These are phyloP conservation scores for Sebastes hubbsi DNA, from an alignment of 2,797 vertebrate genomes.

Conservation along the genomic window DNA sequence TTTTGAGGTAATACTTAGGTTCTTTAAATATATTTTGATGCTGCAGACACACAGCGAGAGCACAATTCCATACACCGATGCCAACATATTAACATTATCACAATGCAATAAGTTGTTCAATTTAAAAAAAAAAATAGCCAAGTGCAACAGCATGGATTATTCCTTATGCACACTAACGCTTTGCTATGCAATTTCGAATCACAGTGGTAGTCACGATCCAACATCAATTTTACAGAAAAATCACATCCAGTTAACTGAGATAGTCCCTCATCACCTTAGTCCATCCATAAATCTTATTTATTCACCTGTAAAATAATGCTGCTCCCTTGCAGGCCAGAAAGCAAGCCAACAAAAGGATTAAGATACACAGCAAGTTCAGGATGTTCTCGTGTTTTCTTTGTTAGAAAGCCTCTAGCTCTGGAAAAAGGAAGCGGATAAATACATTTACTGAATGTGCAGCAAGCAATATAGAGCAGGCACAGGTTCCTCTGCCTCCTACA, in stretches of 20 bases:
- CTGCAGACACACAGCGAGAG: not conserved
- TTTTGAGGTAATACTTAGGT: not conserved
- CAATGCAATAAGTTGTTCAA: constrained; percentile 19
- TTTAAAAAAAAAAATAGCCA: constrained; percentile 14
- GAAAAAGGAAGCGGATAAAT: not conserved
- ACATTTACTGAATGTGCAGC: constrained; percentile 8
- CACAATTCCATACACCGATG: constrained; percentile 1
- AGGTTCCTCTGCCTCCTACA: constrained; percentile 57
- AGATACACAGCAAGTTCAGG: not conserved
- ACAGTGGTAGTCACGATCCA: not conserved
- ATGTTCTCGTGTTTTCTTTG: not conserved
- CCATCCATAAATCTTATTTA: constrained; percentile 9
- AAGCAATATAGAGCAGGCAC: constrained; percentile 2
- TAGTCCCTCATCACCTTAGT: constrained; percentile 1
- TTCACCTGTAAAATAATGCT: constrained; percentile 4
- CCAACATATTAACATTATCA: not conserved
- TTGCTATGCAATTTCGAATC: constrained; percentile 45
- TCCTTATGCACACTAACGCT: constrained; percentile 33
- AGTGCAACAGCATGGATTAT: constrained; percentile 20
- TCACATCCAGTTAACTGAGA: not conserved
- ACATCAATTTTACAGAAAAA: constrained; percentile 1
- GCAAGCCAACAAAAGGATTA: not conserved
- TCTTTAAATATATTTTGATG: not conserved
- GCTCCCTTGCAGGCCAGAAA: not conserved
- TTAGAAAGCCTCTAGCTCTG: not conserved